Base-by-base conservation (phyloP, 1,140 invertebrate genomes). In the Polypedilum pembai region DNA sequence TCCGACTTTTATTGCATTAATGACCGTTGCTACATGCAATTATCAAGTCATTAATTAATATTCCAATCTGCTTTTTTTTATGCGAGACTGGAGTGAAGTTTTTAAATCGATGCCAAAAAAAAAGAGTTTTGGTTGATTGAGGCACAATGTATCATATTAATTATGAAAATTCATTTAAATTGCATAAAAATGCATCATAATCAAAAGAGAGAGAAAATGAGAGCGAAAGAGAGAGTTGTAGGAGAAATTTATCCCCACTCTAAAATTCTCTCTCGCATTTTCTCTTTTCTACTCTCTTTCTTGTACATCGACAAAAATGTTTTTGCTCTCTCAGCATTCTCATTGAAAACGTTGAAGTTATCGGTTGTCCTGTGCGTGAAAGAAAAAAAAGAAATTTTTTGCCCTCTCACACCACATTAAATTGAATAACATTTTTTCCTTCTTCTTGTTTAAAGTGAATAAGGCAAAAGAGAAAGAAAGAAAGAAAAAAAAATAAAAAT, bases 1-100 rank as follows among this genome's bases (percentile, higher is more conserved):
- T 15, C 45, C 45, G 45, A 56, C n/a, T 56, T 56, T n/a, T 56
- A 56, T 15, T n/a, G 45, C 45, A 56, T 56, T 33, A 33, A 33
- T 33, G 24, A 33, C 24, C 5, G 24, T 33, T 33, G n/a, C 45
- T 56, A 56, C 45, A 56, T 56, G 45, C 45, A 56, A 56, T 56
- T 56, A 56, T 56, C 45, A 56, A 56, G 45, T 56, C 45, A 56
- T 56, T 56, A 56, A 56, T 56, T 56, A 56, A 56, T 56, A 56
- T 56, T 56, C 45, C 45, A 56, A 56, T 56, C 45, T 56, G 45
- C n/a, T 12, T 56, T 56, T 10, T 56, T 56, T 56, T 56, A 56
- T 56, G n/a, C n/a, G 45, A 56, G 1, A 56, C 12, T 56, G 41
- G 10, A 12, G 4, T 56, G 12, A 33, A 33, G 1, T 33, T 33